These are phyloP conservation scores for Monarcha castaneiventris DNA, from an alignment of 2,113 vertebrate species.

Conservation along the genomic window DNA sequence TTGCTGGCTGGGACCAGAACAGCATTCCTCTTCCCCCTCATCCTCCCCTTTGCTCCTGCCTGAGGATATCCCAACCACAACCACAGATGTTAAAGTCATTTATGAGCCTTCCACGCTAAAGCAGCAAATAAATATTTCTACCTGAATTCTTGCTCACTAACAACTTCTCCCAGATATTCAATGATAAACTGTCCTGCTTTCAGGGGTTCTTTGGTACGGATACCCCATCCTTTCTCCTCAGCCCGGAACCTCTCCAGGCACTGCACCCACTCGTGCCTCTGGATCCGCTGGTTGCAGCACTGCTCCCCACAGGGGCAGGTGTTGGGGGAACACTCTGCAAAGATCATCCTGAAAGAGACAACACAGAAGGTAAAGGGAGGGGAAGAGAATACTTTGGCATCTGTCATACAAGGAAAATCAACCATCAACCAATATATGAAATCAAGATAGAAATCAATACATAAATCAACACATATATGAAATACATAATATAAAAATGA, in stretches of 20 bases:
- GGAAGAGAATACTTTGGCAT: too few species aligned
- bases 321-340: conserved; percentile 93
- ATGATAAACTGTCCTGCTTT: conserved; percentile 97
- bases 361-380: background rate
- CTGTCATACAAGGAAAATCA: too few species aligned
- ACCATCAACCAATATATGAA: rapidly evolving
- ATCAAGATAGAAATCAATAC: background rate
- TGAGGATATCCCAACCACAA: background rate
- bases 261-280: conserved; percentile 97
- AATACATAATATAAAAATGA: background rate
- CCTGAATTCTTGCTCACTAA: conserved; percentile 98
- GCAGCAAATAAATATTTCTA: conserved; percentile 20
- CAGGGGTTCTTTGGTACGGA: conserved; percentile 93
- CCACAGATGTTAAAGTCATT: background rate
- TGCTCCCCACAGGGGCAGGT: conserved; percentile 89
- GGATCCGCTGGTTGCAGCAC: conserved; percentile 96
- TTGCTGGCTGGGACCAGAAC: background rate
- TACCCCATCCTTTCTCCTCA: conserved; percentile 97
- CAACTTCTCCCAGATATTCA: conserved; percentile 96
- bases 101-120: background rate
- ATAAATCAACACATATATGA: too few species aligned
- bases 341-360: conserved; percentile 87
- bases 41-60: background rate
- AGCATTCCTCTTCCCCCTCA: background rate
- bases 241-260: conserved; percentile 95